Evolutionary conservation across 30 jellyfish, hydroid and myxozoan species (phyloP).

Genomic region (Phacellophora camtschatica): DNA sequence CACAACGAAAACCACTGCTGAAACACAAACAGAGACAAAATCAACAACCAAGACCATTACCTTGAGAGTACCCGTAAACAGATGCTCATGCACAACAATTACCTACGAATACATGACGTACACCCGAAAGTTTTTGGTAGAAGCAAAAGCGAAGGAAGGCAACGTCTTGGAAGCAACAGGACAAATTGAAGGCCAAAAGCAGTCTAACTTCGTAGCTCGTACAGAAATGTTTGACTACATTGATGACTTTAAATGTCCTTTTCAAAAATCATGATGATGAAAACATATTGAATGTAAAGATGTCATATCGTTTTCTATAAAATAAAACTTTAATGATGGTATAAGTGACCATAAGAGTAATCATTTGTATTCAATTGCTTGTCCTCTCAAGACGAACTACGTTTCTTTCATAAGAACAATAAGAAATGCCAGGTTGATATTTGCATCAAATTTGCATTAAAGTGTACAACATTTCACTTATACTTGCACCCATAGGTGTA

Average conservation of each 20-base stretch:
- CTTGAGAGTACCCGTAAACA: not conserved
- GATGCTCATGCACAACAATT: slow-evolving; percentile 21
- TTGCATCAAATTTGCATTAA: too few species aligned
- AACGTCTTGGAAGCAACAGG: slow-evolving; percentile 4
- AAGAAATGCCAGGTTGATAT: too few species aligned
- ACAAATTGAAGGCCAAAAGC: not conserved
- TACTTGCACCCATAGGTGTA: too few species aligned
- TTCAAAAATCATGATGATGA: not conserved
- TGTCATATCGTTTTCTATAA: too few species aligned
- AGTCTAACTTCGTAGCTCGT: not conserved
- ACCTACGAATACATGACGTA: not conserved
- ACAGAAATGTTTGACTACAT: not conserved
- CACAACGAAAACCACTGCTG: not conserved
- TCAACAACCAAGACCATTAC: not conserved
- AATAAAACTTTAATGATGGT: too few species aligned
- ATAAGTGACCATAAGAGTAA: too few species aligned
- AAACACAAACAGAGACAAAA: not conserved
- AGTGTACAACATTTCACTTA: too few species aligned
- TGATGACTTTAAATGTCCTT: slow-evolving; percentile 16
- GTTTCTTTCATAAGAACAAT: too few species aligned
- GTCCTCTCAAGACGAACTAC: too few species aligned
- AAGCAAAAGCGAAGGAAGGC: slow-evolving; percentile 22
- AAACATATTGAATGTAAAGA: not conserved
- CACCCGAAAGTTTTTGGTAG: not conserved
- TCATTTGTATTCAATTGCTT: too few species aligned